Percentiles rank a stretch among this genome's conserved stretches.
These are phyloP conservation scores for Trichonephila inaurata DNA, from an alignment of 1,140 invertebrate genomes.

Conservation along the genomic window DNA sequence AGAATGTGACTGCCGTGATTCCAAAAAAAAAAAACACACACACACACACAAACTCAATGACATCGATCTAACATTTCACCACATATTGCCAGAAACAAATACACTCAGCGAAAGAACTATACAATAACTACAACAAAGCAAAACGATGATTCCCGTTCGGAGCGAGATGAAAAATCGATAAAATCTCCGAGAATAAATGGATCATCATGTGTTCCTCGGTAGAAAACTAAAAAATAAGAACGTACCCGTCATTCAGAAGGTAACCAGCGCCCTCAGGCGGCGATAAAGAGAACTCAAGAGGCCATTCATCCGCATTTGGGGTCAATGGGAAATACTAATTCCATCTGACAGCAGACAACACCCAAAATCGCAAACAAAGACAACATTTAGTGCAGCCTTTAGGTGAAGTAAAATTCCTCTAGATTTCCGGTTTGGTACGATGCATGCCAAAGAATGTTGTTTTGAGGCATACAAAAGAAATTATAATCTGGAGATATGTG, in stretches of 20 bases:
- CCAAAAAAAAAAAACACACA: too few relatives aligned
- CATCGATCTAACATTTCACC: too few relatives aligned
- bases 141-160: neutral
- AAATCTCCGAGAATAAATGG: neutral
- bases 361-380: neutral
- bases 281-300: neutral
- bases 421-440: neutral
- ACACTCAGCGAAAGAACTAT: neutral
- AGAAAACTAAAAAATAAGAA: neutral
- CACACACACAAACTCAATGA: too few relatives aligned
- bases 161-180: slow-evolving; percentile 9
- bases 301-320: slow-evolving; percentile 45
- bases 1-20: too few relatives aligned
- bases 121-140: neutral
- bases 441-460: neutral
- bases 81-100: neutral
- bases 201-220: slow-evolving; percentile 30
- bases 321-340: slow-evolving; percentile 40
- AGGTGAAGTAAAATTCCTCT: neutral
- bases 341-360: neutral
- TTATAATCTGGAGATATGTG: too few relatives aligned
- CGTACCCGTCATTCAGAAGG: slow-evolving; percentile 2
- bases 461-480: too few relatives aligned
- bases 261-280: slow-evolving; percentile 19
- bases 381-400: neutral